Conservation (phyloP, 2,113 vertebrate species). For the Notothenia rossii region DNA sequence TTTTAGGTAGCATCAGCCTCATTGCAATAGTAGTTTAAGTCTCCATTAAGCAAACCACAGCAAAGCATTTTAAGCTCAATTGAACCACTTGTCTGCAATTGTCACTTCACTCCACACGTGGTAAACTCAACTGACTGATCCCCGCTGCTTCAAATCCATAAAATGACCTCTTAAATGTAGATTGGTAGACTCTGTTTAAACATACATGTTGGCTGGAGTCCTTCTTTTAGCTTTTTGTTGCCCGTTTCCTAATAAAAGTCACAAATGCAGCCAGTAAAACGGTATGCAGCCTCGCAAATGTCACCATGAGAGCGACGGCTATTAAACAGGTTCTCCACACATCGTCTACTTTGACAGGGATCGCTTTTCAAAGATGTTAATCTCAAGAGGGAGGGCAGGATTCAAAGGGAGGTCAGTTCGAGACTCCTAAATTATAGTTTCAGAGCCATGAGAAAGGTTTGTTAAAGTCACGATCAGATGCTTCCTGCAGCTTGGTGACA, state of each 20-base stretch:
- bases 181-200: not conserved
- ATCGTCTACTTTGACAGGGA: no score
- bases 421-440: no score
- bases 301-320: constrained; percentile 28
- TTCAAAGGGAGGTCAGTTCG: no score
- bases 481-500: no score
- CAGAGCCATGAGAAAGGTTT: no score
- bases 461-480: no score
- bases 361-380: no score
- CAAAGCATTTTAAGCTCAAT: constrained; percentile 22
- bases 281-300: constrained; percentile 52
- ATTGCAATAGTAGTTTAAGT: constrained; percentile 5
- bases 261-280: constrained; percentile 56
- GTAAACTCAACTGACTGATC: not conserved
- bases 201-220: not conserved
- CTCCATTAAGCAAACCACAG: constrained; percentile 19
- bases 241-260: constrained; percentile 44
- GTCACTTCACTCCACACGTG: constrained; percentile 22
- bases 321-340: not conserved
- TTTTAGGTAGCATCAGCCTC: no score
- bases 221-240: not conserved
- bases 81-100: constrained; percentile 29
- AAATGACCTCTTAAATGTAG: not conserved
- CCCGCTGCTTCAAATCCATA: not conserved
- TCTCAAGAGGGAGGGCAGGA: no score